A percentile compares a stretch with the other conserved stretches of the same genome.
phyloP scores from a whole-genome alignment of 2,797 vertebrate species.

The Paratrypauchen microcephalus region DNA sequence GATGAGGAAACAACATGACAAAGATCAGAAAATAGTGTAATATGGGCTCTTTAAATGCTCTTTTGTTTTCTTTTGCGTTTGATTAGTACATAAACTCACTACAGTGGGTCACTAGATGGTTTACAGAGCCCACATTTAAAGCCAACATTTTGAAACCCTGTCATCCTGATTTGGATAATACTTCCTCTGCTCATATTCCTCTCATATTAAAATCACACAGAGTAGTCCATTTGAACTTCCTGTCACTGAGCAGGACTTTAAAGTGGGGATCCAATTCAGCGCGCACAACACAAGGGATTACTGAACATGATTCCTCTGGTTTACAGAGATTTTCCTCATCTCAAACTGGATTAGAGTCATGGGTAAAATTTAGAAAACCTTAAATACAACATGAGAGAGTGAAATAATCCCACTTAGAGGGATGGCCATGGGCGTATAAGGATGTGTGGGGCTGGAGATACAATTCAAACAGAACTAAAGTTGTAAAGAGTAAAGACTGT shows the following conservation, averaged over 20 bases:
- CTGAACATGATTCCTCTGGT: constrained; percentile 1
- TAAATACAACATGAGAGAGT: not conserved
- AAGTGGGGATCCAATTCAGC: not conserved
- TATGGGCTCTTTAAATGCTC: too few species aligned
- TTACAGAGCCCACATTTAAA: not conserved
- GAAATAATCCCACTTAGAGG: constrained; percentile 4
- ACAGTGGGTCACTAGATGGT: not conserved
- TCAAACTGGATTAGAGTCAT: constrained; percentile 15
- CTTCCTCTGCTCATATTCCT: not conserved
- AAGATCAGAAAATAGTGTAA: too few species aligned
- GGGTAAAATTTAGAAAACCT: constrained; percentile 3
- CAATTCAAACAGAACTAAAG: not conserved
- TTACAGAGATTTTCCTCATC: constrained; percentile 3
- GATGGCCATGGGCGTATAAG: too few species aligned
- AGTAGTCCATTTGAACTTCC: not conserved
- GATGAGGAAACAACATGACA: too few species aligned
- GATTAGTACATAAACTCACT: not conserved
- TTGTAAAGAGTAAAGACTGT: too few species aligned
- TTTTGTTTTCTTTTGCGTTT: not conserved
- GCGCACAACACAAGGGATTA: not conserved
- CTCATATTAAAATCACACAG: not conserved
- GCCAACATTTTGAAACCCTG: not conserved
- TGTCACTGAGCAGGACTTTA: not conserved
- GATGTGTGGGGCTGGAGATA: not conserved
- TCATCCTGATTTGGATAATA: not conserved